A percentile compares a stretch with the other conserved stretches of the same genome.
Evolutionary conservation across 2,888 invertebrate genomes (phyloP).

Genomic region (Oligia latruncula): DNA sequence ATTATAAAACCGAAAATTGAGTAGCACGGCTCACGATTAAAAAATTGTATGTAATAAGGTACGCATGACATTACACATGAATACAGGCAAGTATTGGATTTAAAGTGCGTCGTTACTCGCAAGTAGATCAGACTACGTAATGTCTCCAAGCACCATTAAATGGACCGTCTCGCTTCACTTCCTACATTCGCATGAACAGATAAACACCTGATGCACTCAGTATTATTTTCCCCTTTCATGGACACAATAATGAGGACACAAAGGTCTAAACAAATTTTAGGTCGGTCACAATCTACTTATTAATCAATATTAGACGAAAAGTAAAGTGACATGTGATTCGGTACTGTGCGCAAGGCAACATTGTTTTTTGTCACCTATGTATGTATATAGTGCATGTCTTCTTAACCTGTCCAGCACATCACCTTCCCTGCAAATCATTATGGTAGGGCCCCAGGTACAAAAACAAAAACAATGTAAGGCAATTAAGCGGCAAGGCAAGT

Average conservation of each 20-base stretch:
- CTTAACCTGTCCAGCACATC: neutral
- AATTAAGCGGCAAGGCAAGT: neutral
- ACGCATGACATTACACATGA: neutral
- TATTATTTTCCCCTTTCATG: conserved; percentile 23
- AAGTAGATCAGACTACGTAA: conserved; percentile 11
- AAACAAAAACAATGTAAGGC: neutral
- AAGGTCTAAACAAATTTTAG: neutral
- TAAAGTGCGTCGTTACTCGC: conserved; percentile 5
- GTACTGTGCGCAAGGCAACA: neutral
- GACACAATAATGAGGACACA: neutral
- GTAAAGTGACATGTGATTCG: neutral
- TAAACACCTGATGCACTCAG: conserved; percentile 46
- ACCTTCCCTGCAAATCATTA: neutral
- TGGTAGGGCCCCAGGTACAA: neutral
- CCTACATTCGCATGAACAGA: conserved; percentile 21
- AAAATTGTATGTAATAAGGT: neutral
- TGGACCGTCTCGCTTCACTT: conserved; percentile 38
- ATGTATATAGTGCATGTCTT: neutral
- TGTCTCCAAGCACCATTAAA: conserved; percentile 35
- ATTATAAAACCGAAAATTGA: too few relatives aligned
- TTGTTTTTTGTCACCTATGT: neutral
- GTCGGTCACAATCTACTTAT: neutral
- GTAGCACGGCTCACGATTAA: too few relatives aligned
- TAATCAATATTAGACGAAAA: neutral
- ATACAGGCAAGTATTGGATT: conserved; percentile 7